phyloP scores from a whole-genome alignment of 2,888 invertebrate genomes.

The Trilocha varians region DNA sequence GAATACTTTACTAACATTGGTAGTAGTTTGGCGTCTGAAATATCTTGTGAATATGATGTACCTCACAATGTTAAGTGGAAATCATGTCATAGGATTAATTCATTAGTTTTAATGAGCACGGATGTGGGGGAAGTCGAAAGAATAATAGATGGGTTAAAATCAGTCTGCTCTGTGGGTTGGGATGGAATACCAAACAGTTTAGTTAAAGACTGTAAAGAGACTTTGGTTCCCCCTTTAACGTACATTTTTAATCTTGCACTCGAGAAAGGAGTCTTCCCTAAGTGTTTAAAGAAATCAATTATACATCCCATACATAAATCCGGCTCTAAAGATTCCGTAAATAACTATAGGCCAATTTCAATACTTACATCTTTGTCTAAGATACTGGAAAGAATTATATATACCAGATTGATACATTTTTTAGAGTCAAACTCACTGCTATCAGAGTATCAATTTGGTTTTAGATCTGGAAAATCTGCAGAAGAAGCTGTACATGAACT shows the following conservation, averaged over 20 bases:
- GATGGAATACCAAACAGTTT: too few species aligned
- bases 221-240: background rate
- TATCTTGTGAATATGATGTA: background rate
- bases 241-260: conserved; percentile 5
- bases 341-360: conserved; percentile 10
- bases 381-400: conserved; percentile 8
- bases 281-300: conserved; percentile 1
- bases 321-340: conserved; percentile 4
- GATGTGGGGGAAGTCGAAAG: too few species aligned
- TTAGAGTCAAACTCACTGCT: conserved; percentile 7
- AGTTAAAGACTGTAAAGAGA: too few species aligned
- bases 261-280: conserved; percentile 4
- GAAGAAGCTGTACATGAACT: conserved; percentile 8
- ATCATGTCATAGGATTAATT: background rate
- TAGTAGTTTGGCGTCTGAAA: background rate
- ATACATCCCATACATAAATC: conserved; percentile 7
- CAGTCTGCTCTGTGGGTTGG: too few species aligned
- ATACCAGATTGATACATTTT: conserved; percentile 7
- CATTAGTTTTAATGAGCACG: too few species aligned
- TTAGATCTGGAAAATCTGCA: conserved; percentile 6
- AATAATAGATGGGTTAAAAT: too few species aligned
- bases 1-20: background rate
- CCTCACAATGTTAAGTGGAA: background rate
- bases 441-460: conserved; percentile 8
- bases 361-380: conserved; percentile 9